Evolutionary conservation across 2,797 vertebrate genomes (phyloP), one percentile per base, ranked within the genome.

Genomic region (Ctenochaetus hawaiiensis): DNA sequence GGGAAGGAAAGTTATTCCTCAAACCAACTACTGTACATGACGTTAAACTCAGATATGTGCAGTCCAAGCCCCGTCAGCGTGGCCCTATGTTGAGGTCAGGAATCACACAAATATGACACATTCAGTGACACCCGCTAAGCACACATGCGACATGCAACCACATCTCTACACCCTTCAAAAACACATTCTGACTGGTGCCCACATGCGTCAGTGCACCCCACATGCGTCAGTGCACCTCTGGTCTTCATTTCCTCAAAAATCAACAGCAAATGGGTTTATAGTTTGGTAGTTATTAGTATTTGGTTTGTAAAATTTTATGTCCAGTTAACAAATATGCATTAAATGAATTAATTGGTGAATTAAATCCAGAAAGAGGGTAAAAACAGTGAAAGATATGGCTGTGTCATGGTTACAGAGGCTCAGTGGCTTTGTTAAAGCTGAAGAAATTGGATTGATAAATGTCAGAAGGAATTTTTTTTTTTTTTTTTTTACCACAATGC

Each of bases 41-140:
- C 69, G 65, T 56, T 37, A 3, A 41, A 30, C 52, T 80, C 54
- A 34, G 60, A 84, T 72, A 48, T 82, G 67, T 78, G 74, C 60
- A 71, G 49, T 60, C 23, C 12, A 20, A 16, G 8, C 12, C 41
- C 16, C 37, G n/a, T 23, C 67, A 30, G 53, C 2, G 4, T 51
- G 53, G 7, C 59, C 65, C 65, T 45, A 6, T 54, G 75, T 37
- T 30, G 37, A 86, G 78, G 79, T 88, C 87, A 75, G 62, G 43
- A 75, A 62, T 90, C 80, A 20, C 87, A 89, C 75, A n/a, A 9
- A 30, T 23, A 18, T 16, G 77, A 63, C 74, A 92, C 71, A 91
- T 92, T 93, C 78, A 88, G 78, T 47, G 43, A 88, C 84, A 83
- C 54, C 72, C 53, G 81, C 81, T 22, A 58, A 80, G 81, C 81